Evolutionary conservation across 2,113 vertebrate genomes (phyloP).

Genomic region (Ciconia stormi): DNA sequence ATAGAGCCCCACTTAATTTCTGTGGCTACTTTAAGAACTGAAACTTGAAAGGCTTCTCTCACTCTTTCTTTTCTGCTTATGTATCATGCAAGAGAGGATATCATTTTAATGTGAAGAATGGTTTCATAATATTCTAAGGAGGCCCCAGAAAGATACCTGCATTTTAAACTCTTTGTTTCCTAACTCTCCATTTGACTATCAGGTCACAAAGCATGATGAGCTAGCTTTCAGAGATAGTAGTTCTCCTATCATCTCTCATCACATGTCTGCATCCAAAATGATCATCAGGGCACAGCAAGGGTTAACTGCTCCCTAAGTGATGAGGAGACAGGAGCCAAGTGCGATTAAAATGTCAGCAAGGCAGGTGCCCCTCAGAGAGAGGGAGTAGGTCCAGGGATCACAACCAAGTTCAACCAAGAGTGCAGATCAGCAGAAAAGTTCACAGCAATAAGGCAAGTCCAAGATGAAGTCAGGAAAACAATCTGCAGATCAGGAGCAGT

Average conservation of each 20-base stretch:
- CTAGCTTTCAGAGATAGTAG: neutral
- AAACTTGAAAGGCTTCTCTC: neutral
- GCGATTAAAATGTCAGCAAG: neutral
- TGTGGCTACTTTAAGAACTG: neutral
- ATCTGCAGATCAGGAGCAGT: neutral
- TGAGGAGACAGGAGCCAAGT: rapidly evolving
- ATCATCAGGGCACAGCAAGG: neutral
- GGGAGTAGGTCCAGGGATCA: neutral
- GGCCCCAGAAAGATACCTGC: neutral
- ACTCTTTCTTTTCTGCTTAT: neutral
- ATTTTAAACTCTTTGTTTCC: neutral
- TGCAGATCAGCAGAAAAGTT: neutral
- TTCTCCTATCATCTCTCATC: neutral
- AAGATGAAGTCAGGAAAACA: neutral
- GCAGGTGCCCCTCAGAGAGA: neutral
- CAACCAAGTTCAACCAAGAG: neutral
- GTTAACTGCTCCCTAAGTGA: neutral
- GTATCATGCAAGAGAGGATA: neutral
- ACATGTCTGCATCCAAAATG: neutral
- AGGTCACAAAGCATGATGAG: neutral
- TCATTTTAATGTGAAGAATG: neutral
- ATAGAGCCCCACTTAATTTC: neutral
- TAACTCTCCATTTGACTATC: neutral
- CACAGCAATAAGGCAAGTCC: neutral
- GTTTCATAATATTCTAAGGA: neutral